These are phyloP conservation scores for Lucifuga dentata DNA, from an alignment of 2,113 vertebrate genomes.

Conservation along the genomic window DNA sequence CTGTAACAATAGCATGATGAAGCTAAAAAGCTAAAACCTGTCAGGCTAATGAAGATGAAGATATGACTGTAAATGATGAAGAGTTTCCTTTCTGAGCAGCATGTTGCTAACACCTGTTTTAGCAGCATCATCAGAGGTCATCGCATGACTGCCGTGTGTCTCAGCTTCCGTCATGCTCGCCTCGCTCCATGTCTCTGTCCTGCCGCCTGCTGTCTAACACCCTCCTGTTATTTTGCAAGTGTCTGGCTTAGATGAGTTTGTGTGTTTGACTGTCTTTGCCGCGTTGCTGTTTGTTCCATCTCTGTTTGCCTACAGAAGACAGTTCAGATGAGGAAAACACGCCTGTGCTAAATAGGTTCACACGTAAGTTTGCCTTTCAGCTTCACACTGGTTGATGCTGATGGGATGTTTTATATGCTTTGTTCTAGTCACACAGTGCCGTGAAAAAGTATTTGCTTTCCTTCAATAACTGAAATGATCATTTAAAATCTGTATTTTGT, in stretches of 20 bases:
- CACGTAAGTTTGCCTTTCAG: conserved; percentile 80
- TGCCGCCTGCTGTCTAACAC: conserved; percentile 49
- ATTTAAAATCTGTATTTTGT: too few relatives aligned
- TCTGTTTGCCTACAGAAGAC: conserved; percentile 83
- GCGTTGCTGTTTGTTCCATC: conserved; percentile 78
- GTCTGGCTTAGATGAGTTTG: conserved; percentile 52
- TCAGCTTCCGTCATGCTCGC: conserved; percentile 14
- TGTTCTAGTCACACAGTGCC: not conserved
- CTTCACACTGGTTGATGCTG: conserved; percentile 42
- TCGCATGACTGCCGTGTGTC: not conserved
- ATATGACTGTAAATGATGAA: too few relatives aligned
- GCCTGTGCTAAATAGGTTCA: conserved; percentile 81
- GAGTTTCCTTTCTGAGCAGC: too few relatives aligned
- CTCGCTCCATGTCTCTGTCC: conserved; percentile 39
- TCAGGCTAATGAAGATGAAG: too few relatives aligned
- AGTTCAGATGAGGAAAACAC: conserved; percentile 82
- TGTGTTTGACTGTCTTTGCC: conserved; percentile 64
- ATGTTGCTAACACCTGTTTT: conserved; percentile 34
- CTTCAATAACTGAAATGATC: too few relatives aligned
- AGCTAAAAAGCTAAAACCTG: too few relatives aligned
- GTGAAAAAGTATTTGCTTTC: too few relatives aligned
- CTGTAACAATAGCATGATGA: too few relatives aligned
- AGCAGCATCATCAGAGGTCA: not conserved
- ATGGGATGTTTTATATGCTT: conserved; percentile 20
- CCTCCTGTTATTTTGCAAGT: conserved; percentile 48